Conservation (phyloP, 2,797 vertebrate genomes). For the Momotus momota region DNA sequence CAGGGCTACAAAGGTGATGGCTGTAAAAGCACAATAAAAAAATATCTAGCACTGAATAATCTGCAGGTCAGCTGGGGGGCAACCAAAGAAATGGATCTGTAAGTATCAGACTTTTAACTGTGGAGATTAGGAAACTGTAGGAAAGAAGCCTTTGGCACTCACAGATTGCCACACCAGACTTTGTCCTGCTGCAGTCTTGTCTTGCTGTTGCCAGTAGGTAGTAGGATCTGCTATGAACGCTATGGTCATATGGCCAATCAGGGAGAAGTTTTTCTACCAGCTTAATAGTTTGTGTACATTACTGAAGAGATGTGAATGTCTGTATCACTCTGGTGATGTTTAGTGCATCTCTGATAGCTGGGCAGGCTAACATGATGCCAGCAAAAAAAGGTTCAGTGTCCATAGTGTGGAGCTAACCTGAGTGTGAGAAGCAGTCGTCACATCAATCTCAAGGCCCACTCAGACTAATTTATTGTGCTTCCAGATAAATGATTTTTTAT, state of each 20-base stretch:
- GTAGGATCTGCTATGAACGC: not conserved
- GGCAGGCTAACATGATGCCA: not conserved
- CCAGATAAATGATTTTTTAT: not conserved
- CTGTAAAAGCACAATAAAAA: constrained; percentile 51
- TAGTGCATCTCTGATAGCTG: not conserved
- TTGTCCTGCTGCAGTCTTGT: not conserved
- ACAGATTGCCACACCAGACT: not conserved
- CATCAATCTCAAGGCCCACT: not conserved
- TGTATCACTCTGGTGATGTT: not conserved
- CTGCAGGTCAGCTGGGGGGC: constrained; percentile 42
- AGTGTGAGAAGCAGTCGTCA: not conserved
- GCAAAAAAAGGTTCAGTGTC: not conserved
- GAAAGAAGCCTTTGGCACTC: not conserved
- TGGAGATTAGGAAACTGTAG: not conserved
- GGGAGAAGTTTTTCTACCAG: not conserved
- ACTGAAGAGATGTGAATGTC: not conserved
- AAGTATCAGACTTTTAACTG: not conserved
- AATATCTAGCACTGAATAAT: not conserved
- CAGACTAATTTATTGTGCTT: not conserved
- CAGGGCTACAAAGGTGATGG: constrained; percentile 46
- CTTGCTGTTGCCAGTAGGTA: not conserved
- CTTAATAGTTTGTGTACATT: not conserved
- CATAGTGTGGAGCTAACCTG: not conserved
- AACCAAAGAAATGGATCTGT: constrained; percentile 32
- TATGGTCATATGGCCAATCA: not conserved